Percentiles rank a stretch among this genome's conserved stretches.
phyloP scores from a whole-genome alignment of 2,113 vertebrate species.

The Cichladusa arquata region DNA sequence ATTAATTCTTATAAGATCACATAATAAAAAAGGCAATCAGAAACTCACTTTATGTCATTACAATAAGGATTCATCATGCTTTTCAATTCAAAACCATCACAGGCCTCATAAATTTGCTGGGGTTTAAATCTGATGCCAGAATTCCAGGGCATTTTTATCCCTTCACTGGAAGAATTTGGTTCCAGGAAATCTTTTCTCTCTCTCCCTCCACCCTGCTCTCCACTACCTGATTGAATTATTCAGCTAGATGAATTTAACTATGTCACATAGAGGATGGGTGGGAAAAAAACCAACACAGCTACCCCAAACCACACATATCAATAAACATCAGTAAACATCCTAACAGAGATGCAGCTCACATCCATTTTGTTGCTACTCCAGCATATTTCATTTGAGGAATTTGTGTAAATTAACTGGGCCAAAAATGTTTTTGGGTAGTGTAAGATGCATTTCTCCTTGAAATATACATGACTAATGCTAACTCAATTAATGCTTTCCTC shows the following conservation, averaged over 20 bases:
- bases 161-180: neutral
- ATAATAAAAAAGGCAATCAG: constrained; percentile 27
- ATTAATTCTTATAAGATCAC: constrained; percentile 33
- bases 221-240: neutral
- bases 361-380: neutral
- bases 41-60: constrained; percentile 28
- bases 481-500: neutral
- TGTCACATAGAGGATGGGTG: neutral
- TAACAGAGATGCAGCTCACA: neutral
- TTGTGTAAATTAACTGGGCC: neutral
- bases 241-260: neutral
- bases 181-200: neutral
- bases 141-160: neutral
- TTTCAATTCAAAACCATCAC: constrained; percentile 14
- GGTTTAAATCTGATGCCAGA: constrained; percentile 4
- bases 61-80: neutral
- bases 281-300: neutral
- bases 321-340: neutral
- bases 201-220: neutral
- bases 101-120: neutral
- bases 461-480: neutral
- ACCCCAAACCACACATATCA: neutral
- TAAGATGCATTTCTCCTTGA: neutral
- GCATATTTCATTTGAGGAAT: neutral
- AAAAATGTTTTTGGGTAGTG: neutral